Percentiles rank a stretch among this genome's conserved stretches.
These are phyloP conservation scores for Brachionus angularis DNA, from an alignment of 1,140 invertebrate species.

Conservation along the genomic window DNA sequence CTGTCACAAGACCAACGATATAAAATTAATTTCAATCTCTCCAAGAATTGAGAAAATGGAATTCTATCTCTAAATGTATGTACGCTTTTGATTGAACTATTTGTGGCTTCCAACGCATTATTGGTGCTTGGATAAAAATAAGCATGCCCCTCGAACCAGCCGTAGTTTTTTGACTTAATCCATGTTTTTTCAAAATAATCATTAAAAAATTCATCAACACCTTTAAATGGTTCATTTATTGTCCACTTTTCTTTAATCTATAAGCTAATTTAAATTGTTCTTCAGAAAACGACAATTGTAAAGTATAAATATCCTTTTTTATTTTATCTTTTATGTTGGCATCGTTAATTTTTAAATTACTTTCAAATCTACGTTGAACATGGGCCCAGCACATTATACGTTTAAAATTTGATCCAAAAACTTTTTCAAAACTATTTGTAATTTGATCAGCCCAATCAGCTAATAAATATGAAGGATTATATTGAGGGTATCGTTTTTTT, in stretches of 20 bases:
- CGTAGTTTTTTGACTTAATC: neutral
- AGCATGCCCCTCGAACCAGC: neutral
- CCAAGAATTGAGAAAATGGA: neutral
- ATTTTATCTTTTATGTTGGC: no score
- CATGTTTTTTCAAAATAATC: neutral
- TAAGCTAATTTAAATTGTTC: no score
- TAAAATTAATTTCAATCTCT: neutral
- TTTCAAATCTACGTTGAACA: neutral
- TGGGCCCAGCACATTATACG: constrained; percentile 1
- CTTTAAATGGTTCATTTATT: no score
- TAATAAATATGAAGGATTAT: neutral
- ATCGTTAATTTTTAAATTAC: no score
- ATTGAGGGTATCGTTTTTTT: neutral
- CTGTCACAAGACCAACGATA: neutral
- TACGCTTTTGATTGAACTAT: neutral
- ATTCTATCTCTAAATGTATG: neutral
- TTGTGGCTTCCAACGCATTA: neutral
- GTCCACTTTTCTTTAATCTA: no score
- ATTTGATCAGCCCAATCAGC: neutral
- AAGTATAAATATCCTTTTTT: no score
- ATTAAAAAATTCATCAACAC: no score
- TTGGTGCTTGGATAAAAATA: neutral
- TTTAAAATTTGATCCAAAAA: neutral
- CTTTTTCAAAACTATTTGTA: neutral
- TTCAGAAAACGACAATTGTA: no score